phyloP scores from a whole-genome alignment of 2,113 vertebrate genomes.

The Dendropsophus ebraccatus region DNA sequence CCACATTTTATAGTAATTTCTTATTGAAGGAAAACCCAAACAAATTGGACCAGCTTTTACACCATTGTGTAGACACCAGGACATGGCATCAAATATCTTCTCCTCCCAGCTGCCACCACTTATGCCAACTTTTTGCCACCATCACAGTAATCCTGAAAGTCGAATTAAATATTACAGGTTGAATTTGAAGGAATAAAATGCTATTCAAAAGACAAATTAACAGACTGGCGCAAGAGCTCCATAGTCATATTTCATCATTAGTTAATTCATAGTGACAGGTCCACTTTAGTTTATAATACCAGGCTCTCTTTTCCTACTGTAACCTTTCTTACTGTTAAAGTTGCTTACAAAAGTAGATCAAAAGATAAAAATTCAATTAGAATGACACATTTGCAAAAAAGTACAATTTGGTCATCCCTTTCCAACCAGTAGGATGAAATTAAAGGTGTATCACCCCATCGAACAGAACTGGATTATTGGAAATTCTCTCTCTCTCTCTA shows the following conservation, averaged over 20 bases:
- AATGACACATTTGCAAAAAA: conserved; percentile 19
- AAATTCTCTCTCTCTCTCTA: background rate
- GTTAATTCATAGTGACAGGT: conserved; percentile 27
- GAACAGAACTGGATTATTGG: background rate
- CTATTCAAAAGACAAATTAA: background rate
- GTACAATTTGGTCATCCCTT: background rate
- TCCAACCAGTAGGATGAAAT: background rate
- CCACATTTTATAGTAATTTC: no score
- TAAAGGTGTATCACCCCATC: conserved; percentile 1
- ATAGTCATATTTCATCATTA: conserved; percentile 2
- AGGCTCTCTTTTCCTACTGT: background rate
- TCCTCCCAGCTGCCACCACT: background rate
- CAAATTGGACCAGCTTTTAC: no score
- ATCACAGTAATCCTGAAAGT: background rate
- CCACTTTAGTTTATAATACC: conserved; percentile 5
- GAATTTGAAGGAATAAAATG: background rate
- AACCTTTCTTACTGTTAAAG: background rate
- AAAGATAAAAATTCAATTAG: conserved; percentile 21
- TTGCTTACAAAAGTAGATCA: conserved; percentile 19
- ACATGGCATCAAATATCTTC: background rate
- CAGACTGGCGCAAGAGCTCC: background rate
- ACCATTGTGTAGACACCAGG: no score
- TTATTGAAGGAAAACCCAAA: no score
- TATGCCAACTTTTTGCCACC: background rate
- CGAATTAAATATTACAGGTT: background rate